Percentiles rank a stretch among this genome's conserved stretches.
These are phyloP conservation scores for Myrmophylax atrothorax DNA, from an alignment of 2,113 vertebrate genomes.

Conservation along the genomic window DNA sequence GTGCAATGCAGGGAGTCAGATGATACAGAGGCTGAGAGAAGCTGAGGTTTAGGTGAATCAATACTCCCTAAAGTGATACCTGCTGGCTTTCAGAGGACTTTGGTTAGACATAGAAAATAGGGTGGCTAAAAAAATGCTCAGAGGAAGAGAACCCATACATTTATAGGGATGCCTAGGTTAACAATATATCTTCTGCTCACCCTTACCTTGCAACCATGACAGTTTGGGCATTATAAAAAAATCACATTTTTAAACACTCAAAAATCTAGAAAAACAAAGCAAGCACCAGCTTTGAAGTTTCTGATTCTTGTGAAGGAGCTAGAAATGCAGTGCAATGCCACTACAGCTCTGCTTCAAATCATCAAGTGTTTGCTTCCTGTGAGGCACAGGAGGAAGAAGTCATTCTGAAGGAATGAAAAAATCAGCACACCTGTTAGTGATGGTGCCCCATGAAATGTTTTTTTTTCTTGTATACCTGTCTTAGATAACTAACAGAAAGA, in stretches of 20 bases:
- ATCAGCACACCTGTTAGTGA: not conserved
- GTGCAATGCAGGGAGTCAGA: not conserved
- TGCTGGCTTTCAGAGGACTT: not conserved
- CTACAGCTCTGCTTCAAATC: not conserved
- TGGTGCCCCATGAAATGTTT: accelerated
- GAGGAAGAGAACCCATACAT: not conserved
- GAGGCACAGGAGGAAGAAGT: not conserved
- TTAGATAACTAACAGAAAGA: not conserved
- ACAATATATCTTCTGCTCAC: not conserved
- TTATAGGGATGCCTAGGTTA: not conserved
- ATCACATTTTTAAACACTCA: not conserved
- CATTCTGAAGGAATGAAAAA: not conserved
- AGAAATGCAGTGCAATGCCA: not conserved
- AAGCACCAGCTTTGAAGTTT: not conserved
- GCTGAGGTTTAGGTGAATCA: not conserved
- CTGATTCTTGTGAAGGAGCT: not conserved
- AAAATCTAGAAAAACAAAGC: not conserved
- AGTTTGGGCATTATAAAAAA: not conserved
- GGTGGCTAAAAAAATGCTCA: not conserved
- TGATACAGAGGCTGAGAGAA: not conserved
- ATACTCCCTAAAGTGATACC: not conserved
- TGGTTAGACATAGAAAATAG: not conserved
- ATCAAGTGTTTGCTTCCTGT: not conserved
- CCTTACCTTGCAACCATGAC: not conserved
- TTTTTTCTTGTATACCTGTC: not conserved